A percentile compares a stretch with the other conserved stretches of the same genome.
phyloP scores from a whole-genome alignment of 2,113 vertebrate genomes.

The Rhinopomastus cyanomelas region DNA sequence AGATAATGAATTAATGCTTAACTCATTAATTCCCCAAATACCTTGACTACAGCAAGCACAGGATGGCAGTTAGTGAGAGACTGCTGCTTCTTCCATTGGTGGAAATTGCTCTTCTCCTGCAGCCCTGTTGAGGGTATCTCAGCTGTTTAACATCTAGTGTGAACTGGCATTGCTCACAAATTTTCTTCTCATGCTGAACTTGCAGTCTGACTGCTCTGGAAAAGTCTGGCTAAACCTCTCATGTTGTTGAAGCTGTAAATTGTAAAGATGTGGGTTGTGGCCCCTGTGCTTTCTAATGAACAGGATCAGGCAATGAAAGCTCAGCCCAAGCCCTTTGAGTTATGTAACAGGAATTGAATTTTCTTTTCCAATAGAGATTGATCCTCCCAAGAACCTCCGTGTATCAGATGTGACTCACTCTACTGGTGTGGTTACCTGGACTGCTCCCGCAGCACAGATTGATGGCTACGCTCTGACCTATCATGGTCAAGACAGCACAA shows the following conservation, averaged over 20 bases:
- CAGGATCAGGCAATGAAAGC: neutral
- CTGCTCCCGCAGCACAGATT: constrained; percentile 79
- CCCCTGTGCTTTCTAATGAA: neutral
- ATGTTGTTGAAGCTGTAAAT: neutral
- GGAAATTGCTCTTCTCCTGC: neutral
- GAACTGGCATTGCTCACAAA: neutral
- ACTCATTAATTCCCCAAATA: neutral
- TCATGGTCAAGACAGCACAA: constrained; percentile 70
- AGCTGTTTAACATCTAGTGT: neutral
- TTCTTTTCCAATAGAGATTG: constrained; percentile 76
- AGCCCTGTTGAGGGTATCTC: neutral
- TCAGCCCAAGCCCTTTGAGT: neutral
- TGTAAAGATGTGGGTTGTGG: neutral
- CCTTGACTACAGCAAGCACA: neutral
- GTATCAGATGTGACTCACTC: constrained; percentile 72
- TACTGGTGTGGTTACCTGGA: constrained; percentile 80
- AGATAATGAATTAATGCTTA: neutral
- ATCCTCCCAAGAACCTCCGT: constrained; percentile 81
- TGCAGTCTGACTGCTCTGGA: neutral
- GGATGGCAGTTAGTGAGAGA: neutral
- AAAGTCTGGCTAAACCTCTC: neutral
- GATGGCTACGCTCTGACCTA: constrained; percentile 84
- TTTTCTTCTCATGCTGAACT: neutral
- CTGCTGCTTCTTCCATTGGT: neutral
- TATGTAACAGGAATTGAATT: neutral